Percentiles rank a stretch among this genome's conserved stretches.
phyloP scores from a whole-genome alignment of 2,113 vertebrate genomes.

The Haliaeetus leucogaster region DNA sequence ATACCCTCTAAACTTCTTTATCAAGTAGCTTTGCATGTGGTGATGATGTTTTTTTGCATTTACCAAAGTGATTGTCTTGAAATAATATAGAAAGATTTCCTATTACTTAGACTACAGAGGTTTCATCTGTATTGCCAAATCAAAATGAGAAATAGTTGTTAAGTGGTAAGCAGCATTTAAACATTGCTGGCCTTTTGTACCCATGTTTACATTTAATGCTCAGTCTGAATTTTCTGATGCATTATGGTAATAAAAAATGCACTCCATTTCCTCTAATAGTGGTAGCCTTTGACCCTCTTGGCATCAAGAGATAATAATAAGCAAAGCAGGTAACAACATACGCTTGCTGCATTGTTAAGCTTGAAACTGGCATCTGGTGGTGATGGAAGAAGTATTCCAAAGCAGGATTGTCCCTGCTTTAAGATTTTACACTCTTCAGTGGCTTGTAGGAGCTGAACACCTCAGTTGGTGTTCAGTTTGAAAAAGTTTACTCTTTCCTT shows the following conservation, averaged over 20 bases:
- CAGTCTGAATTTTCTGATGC: slow-evolving; percentile 26
- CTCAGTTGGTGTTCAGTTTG: background rate
- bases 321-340: background rate
- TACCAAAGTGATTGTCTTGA: background rate
- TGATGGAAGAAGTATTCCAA: background rate
- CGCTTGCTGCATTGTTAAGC: background rate
- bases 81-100: background rate
- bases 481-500: background rate
- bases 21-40: background rate
- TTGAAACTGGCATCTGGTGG: background rate
- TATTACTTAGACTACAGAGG: background rate
- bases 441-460: background rate
- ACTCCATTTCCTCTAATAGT: background rate
- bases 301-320: background rate
- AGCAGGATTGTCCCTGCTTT: background rate
- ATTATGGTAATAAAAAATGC: slow-evolving; percentile 27
- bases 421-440: background rate
- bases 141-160: slow-evolving; percentile 6
- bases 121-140: slow-evolving; percentile 5
- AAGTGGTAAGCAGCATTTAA: slow-evolving; percentile 14
- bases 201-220: background rate
- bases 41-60: background rate
- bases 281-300: background rate
- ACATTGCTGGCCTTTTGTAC: slow-evolving; percentile 26
- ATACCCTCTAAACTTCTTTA: background rate